Percentiles rank a stretch among this genome's conserved stretches.
These are phyloP conservation scores for Ennomos fuscantarius DNA, from an alignment of 2,888 invertebrate species.

Conservation along the genomic window DNA sequence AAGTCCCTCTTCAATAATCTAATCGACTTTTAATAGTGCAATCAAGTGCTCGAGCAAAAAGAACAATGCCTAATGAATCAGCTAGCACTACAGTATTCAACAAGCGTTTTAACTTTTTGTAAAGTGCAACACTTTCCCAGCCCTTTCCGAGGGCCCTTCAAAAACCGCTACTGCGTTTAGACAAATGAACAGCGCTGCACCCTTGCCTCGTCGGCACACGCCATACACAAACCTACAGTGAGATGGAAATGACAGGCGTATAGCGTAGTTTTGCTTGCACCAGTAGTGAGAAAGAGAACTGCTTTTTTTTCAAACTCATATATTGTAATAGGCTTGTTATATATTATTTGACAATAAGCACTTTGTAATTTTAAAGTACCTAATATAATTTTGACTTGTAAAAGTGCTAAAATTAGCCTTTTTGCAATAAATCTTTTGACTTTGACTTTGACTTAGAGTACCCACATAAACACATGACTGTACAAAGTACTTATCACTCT, in stretches of 20 bases:
- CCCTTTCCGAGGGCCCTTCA: slow-evolving; percentile 69
- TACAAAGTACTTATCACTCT: no score
- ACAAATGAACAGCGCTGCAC: slow-evolving; percentile 82
- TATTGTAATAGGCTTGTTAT: no score
- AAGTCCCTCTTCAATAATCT: slow-evolving; percentile 11
- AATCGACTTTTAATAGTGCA: slow-evolving; percentile 41
- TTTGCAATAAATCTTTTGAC: no score
- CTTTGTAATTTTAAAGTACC: no score
- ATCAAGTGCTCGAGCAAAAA: slow-evolving; percentile 63
- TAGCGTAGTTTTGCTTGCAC: neutral
- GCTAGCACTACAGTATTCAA: slow-evolving; percentile 57
- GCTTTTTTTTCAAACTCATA: no score
- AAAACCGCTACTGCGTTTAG: slow-evolving; percentile 78
- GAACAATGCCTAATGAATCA: slow-evolving; percentile 60
- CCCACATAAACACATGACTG: no score
- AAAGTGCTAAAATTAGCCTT: no score
- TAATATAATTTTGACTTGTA: no score
- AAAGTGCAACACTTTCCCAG: slow-evolving; percentile 85
- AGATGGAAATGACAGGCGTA: slow-evolving; percentile 38
- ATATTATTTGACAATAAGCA: no score
- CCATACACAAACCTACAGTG: slow-evolving; percentile 44
- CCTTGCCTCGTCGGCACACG: slow-evolving; percentile 69
- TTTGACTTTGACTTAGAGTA: no score
- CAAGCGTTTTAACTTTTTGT: slow-evolving; percentile 79
- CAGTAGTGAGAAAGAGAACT: slow-evolving; percentile 2